phyloP scores from a whole-genome alignment of 2,888 invertebrate species.

The Blera fallax region DNA sequence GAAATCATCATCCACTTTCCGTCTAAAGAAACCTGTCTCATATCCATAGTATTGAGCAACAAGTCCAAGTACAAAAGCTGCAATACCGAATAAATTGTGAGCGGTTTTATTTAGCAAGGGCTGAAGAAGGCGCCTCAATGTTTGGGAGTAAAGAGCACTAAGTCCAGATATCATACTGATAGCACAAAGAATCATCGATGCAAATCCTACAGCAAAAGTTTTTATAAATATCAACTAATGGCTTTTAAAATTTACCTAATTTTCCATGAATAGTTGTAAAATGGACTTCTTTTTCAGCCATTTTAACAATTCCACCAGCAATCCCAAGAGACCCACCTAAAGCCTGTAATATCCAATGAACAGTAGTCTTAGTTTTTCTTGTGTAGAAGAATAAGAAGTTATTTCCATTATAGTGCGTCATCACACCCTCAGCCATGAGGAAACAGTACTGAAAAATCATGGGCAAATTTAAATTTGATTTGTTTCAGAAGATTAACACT shows the following conservation, averaged over 20 bases:
- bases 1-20: conserved; percentile 74
- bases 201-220: conserved; percentile 15
- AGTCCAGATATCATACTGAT: conserved; percentile 77
- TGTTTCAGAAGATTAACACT: not conserved
- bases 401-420: conserved; percentile 78
- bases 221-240: not conserved
- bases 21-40: conserved; percentile 75
- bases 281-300: conserved; percentile 74
- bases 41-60: conserved; percentile 79
- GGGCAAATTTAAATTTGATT: not conserved
- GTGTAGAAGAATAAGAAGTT: conserved; percentile 74
- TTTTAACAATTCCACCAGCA: conserved; percentile 76
- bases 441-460: conserved; percentile 74
- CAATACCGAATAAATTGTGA: conserved; percentile 77
- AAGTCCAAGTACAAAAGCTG: conserved; percentile 76
- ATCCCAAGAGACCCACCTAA: conserved; percentile 77
- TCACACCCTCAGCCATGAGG: conserved; percentile 79
- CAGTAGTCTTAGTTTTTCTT: conserved; percentile 75
- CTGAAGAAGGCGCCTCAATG: conserved; percentile 67
- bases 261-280: conserved; percentile 70
- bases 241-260: conserved; percentile 49
- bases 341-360: conserved; percentile 77
- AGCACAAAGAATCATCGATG: conserved; percentile 76
- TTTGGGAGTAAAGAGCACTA: conserved; percentile 74
- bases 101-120: conserved; percentile 78